A percentile compares a stretch with the other conserved stretches of the same genome.
Conservation (phyloP, 2,888 invertebrate genomes). For the Trichopoda pennipes region DNA sequence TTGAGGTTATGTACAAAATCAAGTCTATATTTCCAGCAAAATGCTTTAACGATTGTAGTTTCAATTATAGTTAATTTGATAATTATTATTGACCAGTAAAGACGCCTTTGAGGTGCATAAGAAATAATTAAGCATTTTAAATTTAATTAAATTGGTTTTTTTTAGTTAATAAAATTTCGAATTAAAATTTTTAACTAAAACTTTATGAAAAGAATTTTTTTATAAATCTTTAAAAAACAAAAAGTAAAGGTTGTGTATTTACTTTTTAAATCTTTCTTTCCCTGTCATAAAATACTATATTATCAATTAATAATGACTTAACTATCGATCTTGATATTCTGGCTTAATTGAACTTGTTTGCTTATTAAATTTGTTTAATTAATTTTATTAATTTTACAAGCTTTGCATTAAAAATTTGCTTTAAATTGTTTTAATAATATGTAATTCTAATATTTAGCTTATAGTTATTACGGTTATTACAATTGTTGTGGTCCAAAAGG, state of each 20-base stretch:
- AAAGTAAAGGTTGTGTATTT: no score
- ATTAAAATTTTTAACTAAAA: background rate
- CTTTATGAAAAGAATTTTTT: no score
- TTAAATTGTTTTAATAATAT: conserved; percentile 19
- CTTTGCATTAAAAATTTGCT: conserved; percentile 14
- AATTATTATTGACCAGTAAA: conserved; percentile 14
- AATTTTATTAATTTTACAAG: conserved; percentile 29
- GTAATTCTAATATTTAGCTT: conserved; percentile 24
- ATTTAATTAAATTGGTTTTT: conserved; percentile 24
- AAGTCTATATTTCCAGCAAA: no score
- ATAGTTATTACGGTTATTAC: conserved; percentile 35
- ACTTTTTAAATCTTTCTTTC: no score
- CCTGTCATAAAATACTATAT: no score
- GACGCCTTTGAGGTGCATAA: conserved; percentile 24
- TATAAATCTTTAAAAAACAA: no score
- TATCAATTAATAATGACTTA: no score
- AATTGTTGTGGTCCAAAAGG: conserved; percentile 62
- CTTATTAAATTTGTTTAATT: background rate
- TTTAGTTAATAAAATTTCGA: background rate
- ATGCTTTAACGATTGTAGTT: background rate
- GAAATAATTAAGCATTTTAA: conserved; percentile 14
- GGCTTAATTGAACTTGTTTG: background rate
- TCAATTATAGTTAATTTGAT: background rate
- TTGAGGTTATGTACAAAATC: background rate
- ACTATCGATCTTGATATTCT: no score